Percentiles rank a stretch among this genome's conserved stretches.
These are phyloP conservation scores for Australoheros scitulus DNA, from an alignment of 2,113 vertebrate species.

Conservation along the genomic window DNA sequence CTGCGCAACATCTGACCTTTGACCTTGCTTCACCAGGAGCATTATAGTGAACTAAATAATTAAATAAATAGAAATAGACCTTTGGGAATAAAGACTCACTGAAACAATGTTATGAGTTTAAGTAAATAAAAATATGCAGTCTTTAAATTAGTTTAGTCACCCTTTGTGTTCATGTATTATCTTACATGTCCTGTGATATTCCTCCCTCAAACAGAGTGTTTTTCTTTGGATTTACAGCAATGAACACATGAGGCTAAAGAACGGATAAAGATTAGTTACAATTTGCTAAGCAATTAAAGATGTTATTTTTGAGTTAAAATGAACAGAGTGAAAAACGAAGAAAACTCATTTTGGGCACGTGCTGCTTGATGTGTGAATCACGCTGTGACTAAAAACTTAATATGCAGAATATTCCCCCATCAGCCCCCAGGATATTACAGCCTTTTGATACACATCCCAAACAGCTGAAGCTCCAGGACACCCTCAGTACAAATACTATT, in stretches of 20 bases:
- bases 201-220: too few species aligned
- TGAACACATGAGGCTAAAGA: too few species aligned
- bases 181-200: too few species aligned
- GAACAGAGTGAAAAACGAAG: neutral
- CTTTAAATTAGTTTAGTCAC: too few species aligned
- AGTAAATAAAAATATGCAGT: too few species aligned
- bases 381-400: constrained; percentile 13
- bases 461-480: neutral
- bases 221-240: too few species aligned
- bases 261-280: neutral
- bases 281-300: neutral
- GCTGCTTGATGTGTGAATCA: constrained; percentile 17
- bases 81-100: too few species aligned
- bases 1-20: neutral
- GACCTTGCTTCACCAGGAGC: neutral
- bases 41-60: neutral
- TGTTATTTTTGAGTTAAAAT: neutral
- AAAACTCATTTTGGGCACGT: neutral
- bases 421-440: neutral
- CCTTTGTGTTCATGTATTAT: too few species aligned
- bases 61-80: too few species aligned
- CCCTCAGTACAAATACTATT: neutral
- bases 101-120: too few species aligned
- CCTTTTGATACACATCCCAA: neutral
- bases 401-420: constrained; percentile 9